phyloP scores from a whole-genome alignment of 2,888 invertebrate genomes.

The Andrena marginata region DNA sequence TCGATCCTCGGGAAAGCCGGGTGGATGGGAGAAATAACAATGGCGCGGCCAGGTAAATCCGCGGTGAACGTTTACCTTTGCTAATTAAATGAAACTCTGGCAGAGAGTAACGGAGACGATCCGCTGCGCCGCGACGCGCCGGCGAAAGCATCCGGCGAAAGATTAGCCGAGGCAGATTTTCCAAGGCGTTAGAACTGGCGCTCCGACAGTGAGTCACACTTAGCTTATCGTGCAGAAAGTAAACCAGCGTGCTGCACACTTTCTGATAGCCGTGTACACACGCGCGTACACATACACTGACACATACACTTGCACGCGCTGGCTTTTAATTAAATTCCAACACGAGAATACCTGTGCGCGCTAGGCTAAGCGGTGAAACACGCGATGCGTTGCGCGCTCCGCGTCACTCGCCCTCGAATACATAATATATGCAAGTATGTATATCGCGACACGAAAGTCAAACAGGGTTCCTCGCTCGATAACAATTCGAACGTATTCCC shows the following conservation, averaged over 20 bases:
- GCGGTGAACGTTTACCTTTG: slow-evolving; percentile 61
- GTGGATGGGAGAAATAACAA: slow-evolving; percentile 59
- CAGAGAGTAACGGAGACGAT: slow-evolving; percentile 26
- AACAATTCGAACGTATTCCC: slow-evolving; percentile 21
- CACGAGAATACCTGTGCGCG: slow-evolving; percentile 27
- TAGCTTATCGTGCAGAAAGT: slow-evolving; percentile 45
- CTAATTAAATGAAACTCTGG: slow-evolving; percentile 66
- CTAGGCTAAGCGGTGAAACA: background rate
- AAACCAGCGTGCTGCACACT: slow-evolving; percentile 34
- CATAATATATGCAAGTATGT: too few relatives aligned
- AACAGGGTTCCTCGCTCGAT: slow-evolving; percentile 15
- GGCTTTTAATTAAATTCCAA: slow-evolving; percentile 53
- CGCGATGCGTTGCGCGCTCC: slow-evolving; percentile 21
- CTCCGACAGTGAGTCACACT: slow-evolving; percentile 35
- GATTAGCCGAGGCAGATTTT: background rate
- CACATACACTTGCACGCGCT: slow-evolving; percentile 14
- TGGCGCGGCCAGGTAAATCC: slow-evolving; percentile 52
- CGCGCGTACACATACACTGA: background rate
- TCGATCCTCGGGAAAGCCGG: slow-evolving; percentile 45
- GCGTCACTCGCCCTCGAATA: background rate
- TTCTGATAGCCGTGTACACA: slow-evolving; percentile 32
- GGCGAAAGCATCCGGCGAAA: background rate
- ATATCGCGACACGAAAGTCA: slow-evolving; percentile 23
- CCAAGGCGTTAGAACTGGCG: background rate
- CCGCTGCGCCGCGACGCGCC: background rate